Evolutionary conservation across 2,113 vertebrate species (phyloP).

Genomic region (Callipepla squamata): DNA sequence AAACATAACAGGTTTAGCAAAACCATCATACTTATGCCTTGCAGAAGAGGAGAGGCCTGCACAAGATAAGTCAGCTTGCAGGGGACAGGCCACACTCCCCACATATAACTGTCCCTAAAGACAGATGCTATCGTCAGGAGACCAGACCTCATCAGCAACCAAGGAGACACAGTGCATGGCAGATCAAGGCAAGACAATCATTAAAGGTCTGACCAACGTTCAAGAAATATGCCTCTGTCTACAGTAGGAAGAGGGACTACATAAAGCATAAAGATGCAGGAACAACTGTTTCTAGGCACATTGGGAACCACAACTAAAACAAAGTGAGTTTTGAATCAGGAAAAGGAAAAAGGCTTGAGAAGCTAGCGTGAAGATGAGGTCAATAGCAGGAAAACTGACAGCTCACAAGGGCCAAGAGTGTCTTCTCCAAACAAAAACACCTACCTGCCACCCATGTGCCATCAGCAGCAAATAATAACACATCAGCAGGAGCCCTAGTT

Average conservation of each 20-base stretch:
- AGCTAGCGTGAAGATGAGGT: neutral
- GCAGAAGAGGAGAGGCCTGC: neutral
- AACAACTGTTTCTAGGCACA: neutral
- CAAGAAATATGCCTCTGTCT: neutral
- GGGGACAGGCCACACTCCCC: accelerated
- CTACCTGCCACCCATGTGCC: accelerated
- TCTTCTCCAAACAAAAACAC: neutral
- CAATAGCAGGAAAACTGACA: neutral
- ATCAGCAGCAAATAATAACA: neutral
- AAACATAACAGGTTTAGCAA: neutral
- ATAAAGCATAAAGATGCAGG: neutral
- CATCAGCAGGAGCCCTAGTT: neutral
- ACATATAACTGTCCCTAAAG: neutral
- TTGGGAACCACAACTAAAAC: neutral
- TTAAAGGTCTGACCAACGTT: accelerated
- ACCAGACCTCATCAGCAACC: neutral
- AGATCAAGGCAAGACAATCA: neutral
- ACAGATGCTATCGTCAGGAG: neutral
- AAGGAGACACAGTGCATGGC: neutral
- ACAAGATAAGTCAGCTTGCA: accelerated
- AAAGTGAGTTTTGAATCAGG: neutral
- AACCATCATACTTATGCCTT: neutral
- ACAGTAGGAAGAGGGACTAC: neutral
- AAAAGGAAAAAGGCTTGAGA: neutral
- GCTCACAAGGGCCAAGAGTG: accelerated